Conservation (phyloP, 1,140 invertebrate genomes). For the Listronotus bonariensis region DNA sequence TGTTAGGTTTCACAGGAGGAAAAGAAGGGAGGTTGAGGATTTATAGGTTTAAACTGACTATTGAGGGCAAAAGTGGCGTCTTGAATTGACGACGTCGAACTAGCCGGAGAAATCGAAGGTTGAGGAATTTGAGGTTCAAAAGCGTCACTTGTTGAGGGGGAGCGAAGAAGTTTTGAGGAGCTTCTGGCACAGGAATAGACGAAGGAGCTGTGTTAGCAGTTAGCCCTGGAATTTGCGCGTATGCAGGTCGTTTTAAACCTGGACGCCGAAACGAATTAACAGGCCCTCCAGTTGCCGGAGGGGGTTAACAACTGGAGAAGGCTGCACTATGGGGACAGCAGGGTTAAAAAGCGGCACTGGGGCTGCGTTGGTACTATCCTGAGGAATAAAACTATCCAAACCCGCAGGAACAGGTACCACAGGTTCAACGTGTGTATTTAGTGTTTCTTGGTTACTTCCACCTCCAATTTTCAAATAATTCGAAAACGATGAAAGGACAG, state of each 20-base stretch:
- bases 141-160: conserved; percentile 9
- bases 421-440: conserved; percentile 1
- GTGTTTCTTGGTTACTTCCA: conserved; percentile 6
- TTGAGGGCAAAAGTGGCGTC: conserved; percentile 26
- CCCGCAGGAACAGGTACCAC: conserved; percentile 29
- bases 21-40: conserved; percentile 36
- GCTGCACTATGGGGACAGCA: conserved; percentile 6
- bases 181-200: conserved; percentile 1
- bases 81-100: conserved; percentile 36
- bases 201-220: conserved; percentile 10
- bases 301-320: background rate
- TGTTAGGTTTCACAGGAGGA: conserved; percentile 21
- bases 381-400: conserved; percentile 28
- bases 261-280: conserved; percentile 46
- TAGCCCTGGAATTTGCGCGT: conserved; percentile 55
- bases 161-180: conserved; percentile 9
- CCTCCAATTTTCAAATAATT: conserved; percentile 32
- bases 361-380: conserved; percentile 21
- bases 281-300: conserved; percentile 27
- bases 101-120: conserved; percentile 36
- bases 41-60: conserved; percentile 41
- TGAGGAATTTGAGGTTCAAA: conserved; percentile 20
- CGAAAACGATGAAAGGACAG: conserved; percentile 42
- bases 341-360: conserved; percentile 36
- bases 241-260: conserved; percentile 51